A percentile compares a stretch with the other conserved stretches of the same genome.
Conservation (phyloP, 2,888 invertebrate species). For the Drosophila mayaguana region DNA sequence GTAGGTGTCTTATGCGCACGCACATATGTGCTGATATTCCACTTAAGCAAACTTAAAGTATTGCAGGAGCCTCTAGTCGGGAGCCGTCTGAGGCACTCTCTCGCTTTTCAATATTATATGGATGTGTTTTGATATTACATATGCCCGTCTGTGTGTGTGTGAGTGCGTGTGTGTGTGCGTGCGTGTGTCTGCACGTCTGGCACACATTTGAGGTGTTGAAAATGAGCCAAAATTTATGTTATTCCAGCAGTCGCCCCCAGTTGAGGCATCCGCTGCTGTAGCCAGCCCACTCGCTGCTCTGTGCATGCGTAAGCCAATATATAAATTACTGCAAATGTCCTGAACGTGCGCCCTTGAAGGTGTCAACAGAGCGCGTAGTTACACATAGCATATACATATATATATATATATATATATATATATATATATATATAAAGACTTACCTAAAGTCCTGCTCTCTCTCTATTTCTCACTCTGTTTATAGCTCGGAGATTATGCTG, state of each 20-base stretch:
- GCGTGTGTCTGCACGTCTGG: slow-evolving; percentile 25
- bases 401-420: background rate
- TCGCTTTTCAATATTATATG: slow-evolving; percentile 32
- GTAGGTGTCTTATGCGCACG: background rate
- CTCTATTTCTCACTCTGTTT: background rate
- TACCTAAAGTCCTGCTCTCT: background rate
- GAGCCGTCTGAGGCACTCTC: background rate
- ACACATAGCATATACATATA: background rate
- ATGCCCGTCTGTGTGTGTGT: background rate
- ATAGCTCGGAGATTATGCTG: slow-evolving; percentile 67
- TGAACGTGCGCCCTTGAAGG: slow-evolving; percentile 61
- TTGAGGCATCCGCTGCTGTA: slow-evolving; percentile 10
- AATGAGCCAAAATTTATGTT: slow-evolving; percentile 61
- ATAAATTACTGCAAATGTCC: slow-evolving; percentile 61
- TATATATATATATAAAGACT: background rate
- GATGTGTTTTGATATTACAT: slow-evolving; percentile 39
- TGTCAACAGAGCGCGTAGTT: slow-evolving; percentile 7
- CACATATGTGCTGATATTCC: background rate
- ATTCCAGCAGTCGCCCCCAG: slow-evolving; percentile 21
- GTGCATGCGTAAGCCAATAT: slow-evolving; percentile 15
- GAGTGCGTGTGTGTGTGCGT: slow-evolving; percentile 1
- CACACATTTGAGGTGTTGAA: slow-evolving; percentile 65
- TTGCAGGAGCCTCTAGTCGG: background rate
- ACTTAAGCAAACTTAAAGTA: background rate
- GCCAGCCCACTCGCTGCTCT: slow-evolving; percentile 7